These are phyloP conservation scores for Campylorhamphus procurvoides DNA, from an alignment of 2,113 vertebrate species.

Conservation along the genomic window DNA sequence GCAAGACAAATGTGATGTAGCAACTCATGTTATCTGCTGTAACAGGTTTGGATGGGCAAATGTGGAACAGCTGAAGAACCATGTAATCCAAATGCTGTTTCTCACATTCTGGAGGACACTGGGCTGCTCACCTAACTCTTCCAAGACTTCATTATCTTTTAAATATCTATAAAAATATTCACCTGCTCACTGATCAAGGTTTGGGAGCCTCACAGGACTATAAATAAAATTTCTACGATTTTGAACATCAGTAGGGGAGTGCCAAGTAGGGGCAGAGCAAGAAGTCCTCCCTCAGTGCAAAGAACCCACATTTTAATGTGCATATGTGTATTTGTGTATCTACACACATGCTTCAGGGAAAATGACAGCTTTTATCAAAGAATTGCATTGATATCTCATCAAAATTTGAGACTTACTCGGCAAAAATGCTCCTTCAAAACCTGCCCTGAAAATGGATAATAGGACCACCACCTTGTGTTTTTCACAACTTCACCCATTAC, in stretches of 20 bases:
- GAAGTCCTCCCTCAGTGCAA: not conserved
- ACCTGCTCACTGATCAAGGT: not conserved
- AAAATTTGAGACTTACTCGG: not conserved
- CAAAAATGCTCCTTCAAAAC: not conserved
- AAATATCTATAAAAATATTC: not conserved
- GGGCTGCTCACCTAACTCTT: not conserved
- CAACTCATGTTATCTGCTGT: not conserved
- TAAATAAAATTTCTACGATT: not conserved
- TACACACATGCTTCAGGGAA: fast-evolving
- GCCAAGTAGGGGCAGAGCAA: not conserved
- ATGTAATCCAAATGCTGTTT: not conserved
- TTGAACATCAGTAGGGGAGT: not conserved
- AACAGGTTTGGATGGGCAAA: not conserved
- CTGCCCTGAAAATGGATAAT: not conserved
- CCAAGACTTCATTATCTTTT: not conserved
- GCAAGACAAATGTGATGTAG: not conserved
- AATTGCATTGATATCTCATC: not conserved
- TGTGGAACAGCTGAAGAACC: not conserved
- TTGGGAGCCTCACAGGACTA: not conserved
- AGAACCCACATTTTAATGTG: not conserved
- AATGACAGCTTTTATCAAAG: not conserved
- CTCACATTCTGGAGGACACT: not conserved
- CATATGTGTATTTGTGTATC: fast-evolving
- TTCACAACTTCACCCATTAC: not conserved
- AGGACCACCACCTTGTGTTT: not conserved